Evolutionary conservation across 2,113 vertebrate genomes (phyloP), one percentile per base, ranked within the genome.

Genomic region (Nipponia nippon): DNA sequence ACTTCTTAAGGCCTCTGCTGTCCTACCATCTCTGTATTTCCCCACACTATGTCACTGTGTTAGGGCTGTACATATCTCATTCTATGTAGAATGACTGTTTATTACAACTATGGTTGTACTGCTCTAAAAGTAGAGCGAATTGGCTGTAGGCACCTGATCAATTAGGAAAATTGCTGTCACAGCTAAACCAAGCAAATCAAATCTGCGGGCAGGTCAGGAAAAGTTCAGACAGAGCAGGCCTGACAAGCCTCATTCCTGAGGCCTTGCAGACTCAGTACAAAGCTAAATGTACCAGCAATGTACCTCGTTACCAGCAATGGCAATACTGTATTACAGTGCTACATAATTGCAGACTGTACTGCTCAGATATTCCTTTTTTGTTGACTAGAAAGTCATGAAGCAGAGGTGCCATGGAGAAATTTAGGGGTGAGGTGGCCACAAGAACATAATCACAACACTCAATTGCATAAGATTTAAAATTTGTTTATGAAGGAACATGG

Each of bases 321-420:
- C 25, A 46, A 30, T 55, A 16, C 16, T 13, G 7, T 14, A 26
- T 23, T 69, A 49, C 18, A 40, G 7, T 17, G 27, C 10, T 40
- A 17, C 27, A 11, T 72, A 44, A 23, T 25, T 73, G 55, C 49
- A 71, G 78, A 40, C 32, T 65, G 14, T 56, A 79, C 55, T 50
- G 40, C 12, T 61, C 44, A 56, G 2, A 11, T 23, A 8, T 2
- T 27, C 3, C 6, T 49, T 46, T 55, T 66, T 66, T 40, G 15
- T 56, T 42, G 4, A 23, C 14, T 40, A 47, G 7, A n/a, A 95
- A 71, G 6, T 52, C 23, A 13, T 21, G 11, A 76, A 62, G 7
- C 10, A 42, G 22, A 61, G 3, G 1, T 32, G 13, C 17, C 0
- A 0, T n/a, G 30, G n/a, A 81, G 59, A 84, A 84, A 56, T 69